Evolutionary conservation across 1,140 invertebrate species (phyloP).

Genomic region (Psilanteris sp.): DNA sequence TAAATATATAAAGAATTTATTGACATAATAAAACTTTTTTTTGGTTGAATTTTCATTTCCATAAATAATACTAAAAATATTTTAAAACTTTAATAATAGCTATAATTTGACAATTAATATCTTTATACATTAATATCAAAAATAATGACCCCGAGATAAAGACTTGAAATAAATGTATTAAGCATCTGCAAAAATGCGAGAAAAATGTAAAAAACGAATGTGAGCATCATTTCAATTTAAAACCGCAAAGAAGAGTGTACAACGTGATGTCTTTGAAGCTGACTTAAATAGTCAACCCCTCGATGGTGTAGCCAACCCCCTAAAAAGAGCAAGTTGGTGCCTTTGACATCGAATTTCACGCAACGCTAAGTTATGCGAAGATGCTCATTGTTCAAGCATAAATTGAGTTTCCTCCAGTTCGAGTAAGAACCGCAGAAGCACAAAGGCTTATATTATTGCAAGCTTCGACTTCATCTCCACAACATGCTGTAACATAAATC

Average conservation of each 20-base stretch:
- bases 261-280: constrained; percentile 62
- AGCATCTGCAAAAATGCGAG: too few species aligned
- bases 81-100: too few species aligned
- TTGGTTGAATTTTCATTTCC: too few species aligned
- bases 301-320: constrained; percentile 41
- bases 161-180: too few species aligned
- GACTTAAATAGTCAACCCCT: constrained; percentile 60
- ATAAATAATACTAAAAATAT: too few species aligned
- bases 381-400: constrained; percentile 70
- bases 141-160: too few species aligned
- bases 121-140: too few species aligned
- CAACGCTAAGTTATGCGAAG: constrained; percentile 74
- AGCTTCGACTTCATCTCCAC: constrained; percentile 15
- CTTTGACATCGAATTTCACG: constrained; percentile 75
- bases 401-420: constrained; percentile 68
- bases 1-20: too few species aligned
- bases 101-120: too few species aligned
- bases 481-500: constrained; percentile 51
- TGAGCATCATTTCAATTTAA: constrained; percentile 43
- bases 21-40: too few species aligned
- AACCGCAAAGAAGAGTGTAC: constrained; percentile 49
- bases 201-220: too few species aligned
- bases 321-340: constrained; percentile 68
- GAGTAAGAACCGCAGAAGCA: constrained; percentile 56
- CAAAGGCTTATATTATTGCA: constrained; percentile 55